phyloP scores from a whole-genome alignment of 2,113 vertebrate genomes.

The Zosterops pallidus region DNA sequence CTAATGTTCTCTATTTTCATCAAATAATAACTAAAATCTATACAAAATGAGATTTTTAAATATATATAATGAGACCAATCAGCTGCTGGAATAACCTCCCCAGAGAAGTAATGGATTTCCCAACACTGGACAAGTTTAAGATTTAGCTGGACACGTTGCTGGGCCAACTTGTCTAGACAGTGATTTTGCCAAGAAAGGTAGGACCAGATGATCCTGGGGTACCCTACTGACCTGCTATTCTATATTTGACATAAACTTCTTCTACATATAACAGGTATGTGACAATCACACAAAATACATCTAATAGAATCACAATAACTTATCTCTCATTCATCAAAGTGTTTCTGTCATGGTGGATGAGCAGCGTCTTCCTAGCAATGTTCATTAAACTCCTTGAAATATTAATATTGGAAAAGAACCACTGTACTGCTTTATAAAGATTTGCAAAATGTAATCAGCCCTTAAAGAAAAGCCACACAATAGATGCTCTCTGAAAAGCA shows the following conservation, averaged over 20 bases:
- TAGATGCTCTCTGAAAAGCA: neutral
- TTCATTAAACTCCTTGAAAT: neutral
- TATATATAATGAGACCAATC: neutral
- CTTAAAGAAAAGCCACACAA: neutral
- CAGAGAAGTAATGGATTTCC: neutral
- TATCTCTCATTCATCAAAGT: neutral
- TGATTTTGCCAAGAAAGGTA: neutral
- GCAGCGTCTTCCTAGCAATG: neutral
- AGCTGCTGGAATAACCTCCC: neutral
- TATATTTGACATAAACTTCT: neutral
- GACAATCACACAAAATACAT: neutral
- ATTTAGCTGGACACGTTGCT: neutral
- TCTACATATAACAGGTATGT: neutral
- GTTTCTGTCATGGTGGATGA: neutral
- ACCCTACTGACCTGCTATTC: neutral
- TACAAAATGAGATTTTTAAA: neutral
- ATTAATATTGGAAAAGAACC: neutral
- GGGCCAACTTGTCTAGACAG: neutral
- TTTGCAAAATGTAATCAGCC: neutral
- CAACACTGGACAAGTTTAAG: neutral
- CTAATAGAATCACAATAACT: neutral
- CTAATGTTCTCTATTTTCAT: neutral
- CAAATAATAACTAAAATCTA: neutral
- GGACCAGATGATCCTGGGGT: too few species aligned
- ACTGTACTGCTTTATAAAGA: neutral